A percentile compares a stretch with the other conserved stretches of the same genome.
Conservation (phyloP, 2,797 vertebrate genomes). For the Pangasius sanitwongsei region DNA sequence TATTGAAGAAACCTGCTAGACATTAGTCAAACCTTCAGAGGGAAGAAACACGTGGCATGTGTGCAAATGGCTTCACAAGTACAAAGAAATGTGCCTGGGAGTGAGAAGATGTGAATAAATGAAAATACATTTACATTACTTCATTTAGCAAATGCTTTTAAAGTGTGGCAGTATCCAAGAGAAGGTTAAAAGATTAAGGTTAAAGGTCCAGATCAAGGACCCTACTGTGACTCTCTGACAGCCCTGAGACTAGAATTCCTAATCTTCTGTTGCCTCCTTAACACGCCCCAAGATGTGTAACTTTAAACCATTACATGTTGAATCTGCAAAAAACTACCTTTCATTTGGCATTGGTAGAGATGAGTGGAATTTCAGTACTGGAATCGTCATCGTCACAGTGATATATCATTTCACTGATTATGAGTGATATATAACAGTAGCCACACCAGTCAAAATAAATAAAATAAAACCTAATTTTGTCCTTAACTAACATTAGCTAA, state of each 20-base stretch:
- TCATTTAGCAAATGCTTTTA: background rate
- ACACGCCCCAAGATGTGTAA: background rate
- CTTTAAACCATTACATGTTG: background rate
- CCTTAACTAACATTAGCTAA: background rate
- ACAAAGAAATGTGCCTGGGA: background rate
- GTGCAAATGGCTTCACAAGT: constrained; percentile 2
- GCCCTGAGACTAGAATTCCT: background rate
- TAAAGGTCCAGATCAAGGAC: background rate
- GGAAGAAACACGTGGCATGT: background rate
- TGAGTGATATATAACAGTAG: background rate
- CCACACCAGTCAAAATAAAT: background rate
- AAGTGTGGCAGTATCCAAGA: background rate
- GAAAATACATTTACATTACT: background rate
- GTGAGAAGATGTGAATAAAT: constrained; percentile 10
- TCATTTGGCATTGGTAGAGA: background rate
- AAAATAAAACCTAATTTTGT: background rate
- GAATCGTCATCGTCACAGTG: background rate
- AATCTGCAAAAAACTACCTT: background rate
- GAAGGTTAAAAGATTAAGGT: background rate
- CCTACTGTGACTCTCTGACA: background rate
- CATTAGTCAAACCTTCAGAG: background rate
- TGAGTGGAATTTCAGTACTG: background rate
- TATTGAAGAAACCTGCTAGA: background rate
- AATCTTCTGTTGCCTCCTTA: background rate
- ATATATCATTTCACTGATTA: background rate